phyloP scores from a whole-genome alignment of 1,140 invertebrate genomes.

The Drosophila leontia region DNA sequence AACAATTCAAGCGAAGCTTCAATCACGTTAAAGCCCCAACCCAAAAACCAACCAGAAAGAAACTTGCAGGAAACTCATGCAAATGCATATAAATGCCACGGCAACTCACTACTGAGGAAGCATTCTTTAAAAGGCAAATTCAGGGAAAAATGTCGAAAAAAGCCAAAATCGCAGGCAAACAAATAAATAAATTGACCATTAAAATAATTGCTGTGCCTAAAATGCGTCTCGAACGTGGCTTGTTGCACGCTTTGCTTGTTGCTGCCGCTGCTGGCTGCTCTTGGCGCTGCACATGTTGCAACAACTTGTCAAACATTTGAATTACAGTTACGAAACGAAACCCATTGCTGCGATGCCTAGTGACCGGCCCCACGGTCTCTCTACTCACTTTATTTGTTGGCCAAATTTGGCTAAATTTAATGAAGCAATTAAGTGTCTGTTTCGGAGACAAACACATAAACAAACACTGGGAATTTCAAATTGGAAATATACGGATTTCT shows the following conservation, averaged over 20 bases:
- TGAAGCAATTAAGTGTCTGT: conserved; percentile 82
- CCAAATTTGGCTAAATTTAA: conserved; percentile 84
- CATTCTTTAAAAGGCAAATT: conserved; percentile 78
- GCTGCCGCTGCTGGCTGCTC: conserved; percentile 50
- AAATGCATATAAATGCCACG: conserved; percentile 50
- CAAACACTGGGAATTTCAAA: conserved; percentile 34
- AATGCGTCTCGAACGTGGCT: conserved; percentile 78
- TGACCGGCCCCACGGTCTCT: conserved; percentile 42
- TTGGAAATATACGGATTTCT: conserved; percentile 25
- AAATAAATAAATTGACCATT: conserved; percentile 84
- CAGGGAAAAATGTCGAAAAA: conserved; percentile 44
- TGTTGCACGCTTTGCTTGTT: conserved; percentile 75
- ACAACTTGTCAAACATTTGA: conserved; percentile 84
- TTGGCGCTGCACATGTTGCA: conserved; percentile 71
- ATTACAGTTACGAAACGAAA: conserved; percentile 83
- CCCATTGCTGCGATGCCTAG: conserved; percentile 49
- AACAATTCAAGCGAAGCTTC: conserved; percentile 65
- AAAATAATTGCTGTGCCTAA: conserved; percentile 84
- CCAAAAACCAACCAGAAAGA: conserved; percentile 24
- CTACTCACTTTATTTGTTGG: conserved; percentile 45
- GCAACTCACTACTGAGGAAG: conserved; percentile 33
- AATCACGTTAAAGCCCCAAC: conserved; percentile 65
- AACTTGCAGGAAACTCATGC: conserved; percentile 56
- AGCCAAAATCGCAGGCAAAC: conserved; percentile 63
- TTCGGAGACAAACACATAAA: conserved; percentile 44